Evolutionary conservation across 1,140 invertebrate genomes (phyloP).

Genomic region (Psilanteris sp.): DNA sequence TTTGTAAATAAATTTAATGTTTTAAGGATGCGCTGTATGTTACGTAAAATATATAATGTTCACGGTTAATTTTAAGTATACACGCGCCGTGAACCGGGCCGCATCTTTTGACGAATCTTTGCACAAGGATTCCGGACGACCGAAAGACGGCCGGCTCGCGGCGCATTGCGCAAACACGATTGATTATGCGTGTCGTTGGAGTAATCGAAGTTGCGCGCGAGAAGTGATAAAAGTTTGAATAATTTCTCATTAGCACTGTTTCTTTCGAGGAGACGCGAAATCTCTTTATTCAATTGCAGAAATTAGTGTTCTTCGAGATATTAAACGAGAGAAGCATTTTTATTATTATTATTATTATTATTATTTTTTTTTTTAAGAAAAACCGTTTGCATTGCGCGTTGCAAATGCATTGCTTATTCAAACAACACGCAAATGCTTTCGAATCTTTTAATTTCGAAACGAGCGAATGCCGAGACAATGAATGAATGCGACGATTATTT

Average conservation of each 20-base stretch:
- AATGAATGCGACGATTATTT: slow-evolving; percentile 33
- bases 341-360: too few relatives aligned
- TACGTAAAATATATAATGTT: slow-evolving; percentile 1
- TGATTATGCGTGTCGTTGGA: slow-evolving; percentile 53
- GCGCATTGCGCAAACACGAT: slow-evolving; percentile 18
- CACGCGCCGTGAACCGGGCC: too few relatives aligned
- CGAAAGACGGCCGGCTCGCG: background rate
- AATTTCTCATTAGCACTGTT: slow-evolving; percentile 61
- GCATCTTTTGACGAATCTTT: slow-evolving; percentile 38
- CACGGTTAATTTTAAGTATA: too few relatives aligned
- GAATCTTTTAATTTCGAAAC: slow-evolving; percentile 40
- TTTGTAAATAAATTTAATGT: slow-evolving; percentile 27
- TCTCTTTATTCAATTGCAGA: slow-evolving; percentile 57
- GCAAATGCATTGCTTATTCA: slow-evolving; percentile 54
- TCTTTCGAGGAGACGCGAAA: slow-evolving; percentile 42
- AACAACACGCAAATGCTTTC: slow-evolving; percentile 60
- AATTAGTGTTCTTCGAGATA: slow-evolving; percentile 58
- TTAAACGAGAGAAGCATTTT: slow-evolving; percentile 42
- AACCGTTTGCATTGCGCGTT: too few relatives aligned
- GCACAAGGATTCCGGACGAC: slow-evolving; percentile 1
- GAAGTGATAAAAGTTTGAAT: slow-evolving; percentile 60
- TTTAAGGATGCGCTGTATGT: slow-evolving; percentile 1
- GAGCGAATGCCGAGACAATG: slow-evolving; percentile 37
- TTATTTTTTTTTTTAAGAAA: too few relatives aligned
- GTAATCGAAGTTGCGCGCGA: slow-evolving; percentile 40